Evolutionary conservation across 2,113 vertebrate genomes (phyloP).

Genomic region (Anseranas semipalmata): DNA sequence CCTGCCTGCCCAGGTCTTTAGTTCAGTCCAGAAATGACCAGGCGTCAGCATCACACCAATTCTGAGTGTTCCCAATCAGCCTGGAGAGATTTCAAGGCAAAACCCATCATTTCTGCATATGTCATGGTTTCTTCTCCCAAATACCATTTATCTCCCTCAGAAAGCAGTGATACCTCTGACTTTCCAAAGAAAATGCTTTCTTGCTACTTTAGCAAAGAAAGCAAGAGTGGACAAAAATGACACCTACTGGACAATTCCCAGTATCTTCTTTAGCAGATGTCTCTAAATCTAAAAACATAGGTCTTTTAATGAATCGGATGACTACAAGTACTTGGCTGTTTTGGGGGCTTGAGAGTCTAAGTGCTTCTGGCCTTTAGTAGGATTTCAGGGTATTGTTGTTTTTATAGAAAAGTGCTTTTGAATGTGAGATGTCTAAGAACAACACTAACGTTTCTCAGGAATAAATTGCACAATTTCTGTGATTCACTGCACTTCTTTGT

Average conservation of each 20-base stretch:
- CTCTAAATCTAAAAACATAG: neutral
- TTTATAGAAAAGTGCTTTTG: neutral
- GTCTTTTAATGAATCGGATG: neutral
- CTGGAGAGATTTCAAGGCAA: neutral
- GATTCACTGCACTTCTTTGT: neutral
- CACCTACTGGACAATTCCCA: neutral
- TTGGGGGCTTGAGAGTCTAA: neutral
- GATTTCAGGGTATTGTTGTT: neutral
- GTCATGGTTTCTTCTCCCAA: neutral
- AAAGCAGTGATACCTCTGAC: neutral
- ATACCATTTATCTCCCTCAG: neutral
- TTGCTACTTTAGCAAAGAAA: neutral
- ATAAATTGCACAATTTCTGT: neutral
- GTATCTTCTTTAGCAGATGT: neutral
- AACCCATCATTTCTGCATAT: neutral
- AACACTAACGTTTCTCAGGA: neutral
- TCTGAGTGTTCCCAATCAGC: neutral
- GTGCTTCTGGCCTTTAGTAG: neutral
- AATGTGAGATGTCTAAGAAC: neutral
- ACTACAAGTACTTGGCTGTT: neutral
- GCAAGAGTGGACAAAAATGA: neutral
- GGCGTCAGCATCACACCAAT: neutral
- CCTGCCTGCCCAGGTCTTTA: neutral
- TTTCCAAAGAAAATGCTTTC: neutral
- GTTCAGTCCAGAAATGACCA: neutral